Evolutionary conservation across 2,113 vertebrate species (phyloP), one percentile per base, ranked within the genome.

Genomic region (Laterallus jamaicensis): DNA sequence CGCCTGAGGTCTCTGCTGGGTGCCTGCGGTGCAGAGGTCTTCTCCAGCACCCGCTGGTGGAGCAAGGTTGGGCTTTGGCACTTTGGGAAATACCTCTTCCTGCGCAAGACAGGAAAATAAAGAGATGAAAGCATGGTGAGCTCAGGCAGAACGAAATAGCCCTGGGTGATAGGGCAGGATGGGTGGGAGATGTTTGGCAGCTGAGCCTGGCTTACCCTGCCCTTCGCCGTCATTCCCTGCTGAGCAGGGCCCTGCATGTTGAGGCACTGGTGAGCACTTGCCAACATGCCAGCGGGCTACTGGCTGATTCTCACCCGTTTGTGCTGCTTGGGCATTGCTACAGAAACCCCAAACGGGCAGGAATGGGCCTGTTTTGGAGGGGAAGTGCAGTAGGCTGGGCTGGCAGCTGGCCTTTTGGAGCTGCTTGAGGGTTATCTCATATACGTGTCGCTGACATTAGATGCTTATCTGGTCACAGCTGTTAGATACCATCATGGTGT

Each of bases 1-100:
- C 2, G 0, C 47, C 76, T 6, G 0, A 62, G 47, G 24, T 2
- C 54, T 10, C 18, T 21, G 35, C 78, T 32, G 5, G 0, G 3
- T 22, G 3, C 76, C n/a, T 1, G 0, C 0, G 0, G 29, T 5
- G 63, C 59, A 7, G 15, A 47, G 49, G 35, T 64, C 73, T 67
- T 69, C 8, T 7, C 78, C 78, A 63, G 91, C 58, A 42, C 69
- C 64, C 26, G 2, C 49, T 1, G 3, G 37, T 11, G 2, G 54
- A 77, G 60, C 21, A 3, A 15, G 58, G 59, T 40, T 70, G 76
- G 40, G 35, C 5, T 85, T 55, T 44, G 80, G 85, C 79, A 62
- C 86, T 37, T 55, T 1, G 6, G 86, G 82, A 93, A 88, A 21
- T 60, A 76, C n/a, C 10, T 88, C 40, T 83, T 78, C 71, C 88